Base-by-base conservation (phyloP, 2,113 vertebrate genomes). In the Conger conger region DNA sequence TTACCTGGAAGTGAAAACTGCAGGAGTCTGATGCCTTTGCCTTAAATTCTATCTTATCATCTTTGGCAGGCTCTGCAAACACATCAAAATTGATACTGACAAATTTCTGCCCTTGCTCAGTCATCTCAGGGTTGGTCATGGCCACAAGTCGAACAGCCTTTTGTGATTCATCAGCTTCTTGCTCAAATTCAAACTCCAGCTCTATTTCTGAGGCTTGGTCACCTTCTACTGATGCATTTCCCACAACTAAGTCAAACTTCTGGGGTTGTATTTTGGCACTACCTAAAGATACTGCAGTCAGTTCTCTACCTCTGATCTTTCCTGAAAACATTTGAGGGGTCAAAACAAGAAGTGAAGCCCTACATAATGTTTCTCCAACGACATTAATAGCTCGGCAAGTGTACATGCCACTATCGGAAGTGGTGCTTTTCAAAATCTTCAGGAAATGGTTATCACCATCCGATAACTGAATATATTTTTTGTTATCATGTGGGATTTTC, bases 1-100 rank as follows among this genome's bases (percentile, higher is more conserved):
- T 96, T 54, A 98, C 93, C 86, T 97, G 96, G 86, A 99, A 99
- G 81, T 98, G 97, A 93, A 99, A 99, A 89, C 94, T 96, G 83
- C 96, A 99, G 80, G 91, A 95, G 11, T 95, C 96, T 0, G 95
- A 94, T 27, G 94, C 94, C 93, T 98, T 96, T 85, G 96, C 95
- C 89, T 94, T 96, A 91, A 96, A 94, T 87, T 98, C 96, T 86
- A 98, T 88, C 85, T 88, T 81, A 84, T 98, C 94, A 18, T 98
- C 95, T 89, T 95, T 91, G 0, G 94, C 95, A 0, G 95, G 94
- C 79, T 96, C 96, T 6, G 95, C 95, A 92, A 96, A 96, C 0
- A 96, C 94, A 83, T 96, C 96, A 91, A 97, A 96, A 90, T 94
- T 96, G 38, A 96, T 91, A 76, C 91, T 96, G 23, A 96, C 93